Evolutionary conservation across 1,140 invertebrate genomes (phyloP).

Genomic region (Bathynomus jamesi): DNA sequence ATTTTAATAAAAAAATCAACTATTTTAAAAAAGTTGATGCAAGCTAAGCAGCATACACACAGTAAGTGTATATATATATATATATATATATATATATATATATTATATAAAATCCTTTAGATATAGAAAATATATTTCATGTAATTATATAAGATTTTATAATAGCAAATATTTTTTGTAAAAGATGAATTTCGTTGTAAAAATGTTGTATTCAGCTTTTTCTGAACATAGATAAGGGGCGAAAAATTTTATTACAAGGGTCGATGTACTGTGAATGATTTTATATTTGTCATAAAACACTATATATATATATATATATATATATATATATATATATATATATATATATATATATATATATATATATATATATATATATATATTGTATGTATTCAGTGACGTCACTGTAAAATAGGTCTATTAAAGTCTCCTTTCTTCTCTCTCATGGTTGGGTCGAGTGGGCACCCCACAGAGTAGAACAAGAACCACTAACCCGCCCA

Average conservation of each 20-base stretch:
- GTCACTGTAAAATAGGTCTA: not conserved
- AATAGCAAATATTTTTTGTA: too few species aligned
- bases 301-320: constrained; percentile 9
- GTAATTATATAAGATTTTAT: too few species aligned
- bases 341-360: constrained; percentile 11
- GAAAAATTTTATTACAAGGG: too few species aligned
- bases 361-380: not conserved
- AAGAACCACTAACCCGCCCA: not conserved
- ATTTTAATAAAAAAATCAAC: too few species aligned
- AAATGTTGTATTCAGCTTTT: too few species aligned
- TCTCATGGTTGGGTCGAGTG: not conserved
- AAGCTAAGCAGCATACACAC: too few species aligned
- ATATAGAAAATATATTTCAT: not conserved
- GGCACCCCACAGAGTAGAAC: not conserved
- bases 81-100: constrained; percentile 1
- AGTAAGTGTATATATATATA: constrained; percentile 7
- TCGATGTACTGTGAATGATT: too few species aligned
- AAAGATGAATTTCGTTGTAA: too few species aligned
- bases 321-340: constrained; percentile 14
- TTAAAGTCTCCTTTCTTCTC: not conserved
- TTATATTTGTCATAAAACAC: too few species aligned
- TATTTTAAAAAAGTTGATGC: too few species aligned
- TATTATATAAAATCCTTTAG: not conserved
- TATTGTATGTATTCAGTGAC: not conserved
- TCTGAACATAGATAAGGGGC: too few species aligned